Conservation (phyloP, 2,888 invertebrate species). For the Vanessa cardui region DNA sequence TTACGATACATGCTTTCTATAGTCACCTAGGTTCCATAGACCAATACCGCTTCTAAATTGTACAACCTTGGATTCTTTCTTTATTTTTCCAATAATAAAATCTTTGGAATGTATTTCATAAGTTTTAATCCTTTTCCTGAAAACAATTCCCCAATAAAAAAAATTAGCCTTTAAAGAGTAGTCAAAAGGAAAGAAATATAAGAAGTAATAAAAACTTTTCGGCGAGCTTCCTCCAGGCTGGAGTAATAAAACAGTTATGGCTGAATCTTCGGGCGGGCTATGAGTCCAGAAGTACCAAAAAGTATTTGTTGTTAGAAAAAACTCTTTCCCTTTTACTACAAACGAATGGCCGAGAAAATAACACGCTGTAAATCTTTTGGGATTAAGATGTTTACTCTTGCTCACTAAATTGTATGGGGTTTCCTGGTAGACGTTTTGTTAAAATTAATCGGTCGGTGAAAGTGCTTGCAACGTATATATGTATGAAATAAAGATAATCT, state of each 20-base stretch:
- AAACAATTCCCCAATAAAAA: constrained; percentile 9
- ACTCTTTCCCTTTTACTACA: constrained; percentile 44
- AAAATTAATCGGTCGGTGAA: constrained; percentile 12
- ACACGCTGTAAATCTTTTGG: constrained; percentile 46
- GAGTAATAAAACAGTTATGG: constrained; percentile 71
- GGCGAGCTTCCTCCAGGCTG: constrained; percentile 57
- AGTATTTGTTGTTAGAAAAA: constrained; percentile 46
- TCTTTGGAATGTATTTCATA: constrained; percentile 3
- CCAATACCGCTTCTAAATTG: too few species aligned
- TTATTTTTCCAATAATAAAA: not conserved
- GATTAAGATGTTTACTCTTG: constrained; percentile 41
- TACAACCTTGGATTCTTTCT: too few species aligned
- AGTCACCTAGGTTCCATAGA: too few species aligned
- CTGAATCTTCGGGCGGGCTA: constrained; percentile 54
- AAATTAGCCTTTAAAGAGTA: constrained; percentile 36
- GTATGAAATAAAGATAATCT: not conserved
- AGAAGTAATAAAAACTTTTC: constrained; percentile 46
- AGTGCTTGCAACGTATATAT: not conserved
- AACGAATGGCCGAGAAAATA: constrained; percentile 47
- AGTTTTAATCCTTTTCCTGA: constrained; percentile 12
- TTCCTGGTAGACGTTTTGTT: constrained; percentile 30
- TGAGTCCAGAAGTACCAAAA: constrained; percentile 44
- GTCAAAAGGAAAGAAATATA: constrained; percentile 41
- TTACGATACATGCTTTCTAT: too few species aligned
- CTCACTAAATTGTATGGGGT: constrained; percentile 32